Evolutionary conservation across 2,888 invertebrate genomes (phyloP).

Genomic region (Kuschelorhynchus macadamiae): DNA sequence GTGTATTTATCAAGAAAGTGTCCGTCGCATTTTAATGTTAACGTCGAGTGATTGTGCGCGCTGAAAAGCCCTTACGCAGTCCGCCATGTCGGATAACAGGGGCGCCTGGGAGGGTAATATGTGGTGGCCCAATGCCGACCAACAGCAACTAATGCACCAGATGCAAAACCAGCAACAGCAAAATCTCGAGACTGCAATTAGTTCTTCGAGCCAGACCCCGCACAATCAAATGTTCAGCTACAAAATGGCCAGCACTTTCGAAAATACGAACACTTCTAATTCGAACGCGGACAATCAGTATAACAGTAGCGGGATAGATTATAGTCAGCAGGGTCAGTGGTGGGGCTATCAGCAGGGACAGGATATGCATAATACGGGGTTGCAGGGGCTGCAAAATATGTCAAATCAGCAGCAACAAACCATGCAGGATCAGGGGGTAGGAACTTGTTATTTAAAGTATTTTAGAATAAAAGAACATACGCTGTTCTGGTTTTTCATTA

Average conservation of each 20-base stretch:
- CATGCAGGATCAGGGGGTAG: conserved; percentile 44
- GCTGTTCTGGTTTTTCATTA: too few relatives aligned
- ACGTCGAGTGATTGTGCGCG: conserved; percentile 40
- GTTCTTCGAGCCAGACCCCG: conserved; percentile 73
- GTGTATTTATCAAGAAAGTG: conserved; percentile 14
- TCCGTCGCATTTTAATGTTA: conserved; percentile 20
- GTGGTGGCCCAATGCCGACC: conserved; percentile 74
- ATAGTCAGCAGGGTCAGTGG: conserved; percentile 39
- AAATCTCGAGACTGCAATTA: conserved; percentile 71
- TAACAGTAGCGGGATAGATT: conserved; percentile 46
- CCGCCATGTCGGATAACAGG: conserved; percentile 75
- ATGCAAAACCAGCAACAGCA: conserved; percentile 63
- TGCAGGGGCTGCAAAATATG: conserved; percentile 49
- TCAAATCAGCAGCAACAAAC: conserved; percentile 44
- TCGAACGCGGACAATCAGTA: conserved; percentile 65
- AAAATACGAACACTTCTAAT: conserved; percentile 75
- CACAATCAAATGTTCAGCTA: conserved; percentile 86
- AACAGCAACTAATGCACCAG: conserved; percentile 62
- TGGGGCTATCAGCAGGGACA: conserved; percentile 45
- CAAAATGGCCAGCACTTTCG: conserved; percentile 89
- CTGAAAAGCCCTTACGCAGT: conserved; percentile 35
- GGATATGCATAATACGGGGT: conserved; percentile 40
- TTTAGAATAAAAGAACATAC: too few relatives aligned
- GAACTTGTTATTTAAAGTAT: too few relatives aligned
- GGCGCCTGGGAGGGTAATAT: conserved; percentile 76